Evolutionary conservation across 1,140 invertebrate species (phyloP).

Genomic region (Solenopsis invicta): DNA sequence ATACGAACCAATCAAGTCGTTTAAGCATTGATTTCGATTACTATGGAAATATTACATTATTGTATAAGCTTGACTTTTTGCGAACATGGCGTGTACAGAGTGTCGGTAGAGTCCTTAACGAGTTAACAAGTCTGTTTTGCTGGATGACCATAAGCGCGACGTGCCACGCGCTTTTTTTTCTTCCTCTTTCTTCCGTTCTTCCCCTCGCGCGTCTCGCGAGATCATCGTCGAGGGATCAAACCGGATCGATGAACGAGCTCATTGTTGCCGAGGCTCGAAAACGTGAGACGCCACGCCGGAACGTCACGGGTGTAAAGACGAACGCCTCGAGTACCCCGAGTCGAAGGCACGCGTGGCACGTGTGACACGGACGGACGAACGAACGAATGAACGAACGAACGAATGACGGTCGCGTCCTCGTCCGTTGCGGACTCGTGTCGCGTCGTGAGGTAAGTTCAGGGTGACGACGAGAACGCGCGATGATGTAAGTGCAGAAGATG

Average conservation of each 20-base stretch:
- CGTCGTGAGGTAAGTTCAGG: slow-evolving; percentile 53
- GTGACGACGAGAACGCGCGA: slow-evolving; percentile 68
- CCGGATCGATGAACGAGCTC: slow-evolving; percentile 67
- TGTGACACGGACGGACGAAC: slow-evolving; percentile 66
- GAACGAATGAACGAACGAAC: slow-evolving; percentile 50
- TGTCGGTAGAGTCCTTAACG: slow-evolving; percentile 37
- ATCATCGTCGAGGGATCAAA: slow-evolving; percentile 52
- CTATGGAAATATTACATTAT: slow-evolving; percentile 25
- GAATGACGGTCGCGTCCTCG: slow-evolving; percentile 6
- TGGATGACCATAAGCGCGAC: slow-evolving; percentile 61
- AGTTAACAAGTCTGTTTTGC: slow-evolving; percentile 60
- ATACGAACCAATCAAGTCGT: not conserved
- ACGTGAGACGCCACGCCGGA: slow-evolving; percentile 65
- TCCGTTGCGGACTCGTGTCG: slow-evolving; percentile 31
- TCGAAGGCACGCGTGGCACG: slow-evolving; percentile 69
- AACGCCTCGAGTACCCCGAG: slow-evolving; percentile 13
- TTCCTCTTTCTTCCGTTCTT: not conserved
- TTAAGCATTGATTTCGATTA: not conserved
- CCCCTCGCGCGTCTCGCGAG: slow-evolving; percentile 16
- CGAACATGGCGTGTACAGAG: not conserved
- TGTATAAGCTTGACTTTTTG: slow-evolving; percentile 21
- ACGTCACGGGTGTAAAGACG: slow-evolving; percentile 55
- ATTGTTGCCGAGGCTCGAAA: slow-evolving; percentile 62
- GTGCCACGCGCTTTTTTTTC: slow-evolving; percentile 44
- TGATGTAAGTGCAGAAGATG: slow-evolving; percentile 67